Evolutionary conservation across 2,113 vertebrate species (phyloP).

Genomic region (Steatornis caripensis): DNA sequence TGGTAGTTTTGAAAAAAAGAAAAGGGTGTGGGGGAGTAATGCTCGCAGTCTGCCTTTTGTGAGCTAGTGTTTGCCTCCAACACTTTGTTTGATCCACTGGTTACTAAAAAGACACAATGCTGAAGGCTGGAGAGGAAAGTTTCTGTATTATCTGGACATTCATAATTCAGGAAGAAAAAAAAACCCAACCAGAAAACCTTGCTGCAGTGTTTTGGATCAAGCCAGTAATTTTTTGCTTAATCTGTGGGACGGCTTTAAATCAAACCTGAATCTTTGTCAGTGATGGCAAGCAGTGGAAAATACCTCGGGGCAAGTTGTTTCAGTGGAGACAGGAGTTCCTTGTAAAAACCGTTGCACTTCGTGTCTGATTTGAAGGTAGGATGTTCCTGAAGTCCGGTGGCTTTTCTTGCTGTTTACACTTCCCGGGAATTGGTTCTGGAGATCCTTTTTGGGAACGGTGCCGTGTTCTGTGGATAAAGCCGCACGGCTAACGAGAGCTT

Average conservation of each 20-base stretch:
- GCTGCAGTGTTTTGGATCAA: not conserved
- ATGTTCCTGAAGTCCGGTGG: not conserved
- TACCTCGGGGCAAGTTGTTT: not conserved
- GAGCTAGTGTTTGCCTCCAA: not conserved
- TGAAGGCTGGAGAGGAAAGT: not conserved
- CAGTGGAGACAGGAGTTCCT: not conserved
- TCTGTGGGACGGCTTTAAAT: not conserved
- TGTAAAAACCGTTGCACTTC: not conserved
- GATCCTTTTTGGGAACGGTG: not conserved
- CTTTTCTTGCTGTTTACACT: not conserved
- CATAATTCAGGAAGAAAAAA: not conserved
- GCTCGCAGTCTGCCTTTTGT: not conserved
- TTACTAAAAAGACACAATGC: not conserved
- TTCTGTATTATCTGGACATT: not conserved
- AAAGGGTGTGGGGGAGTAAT: not conserved
- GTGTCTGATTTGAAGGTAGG: not conserved
- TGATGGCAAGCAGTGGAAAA: not conserved
- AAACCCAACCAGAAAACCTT: not conserved
- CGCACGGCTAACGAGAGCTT: rapidly evolving
- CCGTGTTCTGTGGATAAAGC: not conserved
- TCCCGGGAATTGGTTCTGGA: not conserved
- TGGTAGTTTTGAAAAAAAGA: not conserved
- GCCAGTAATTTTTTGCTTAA: not conserved
- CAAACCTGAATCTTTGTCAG: not conserved
- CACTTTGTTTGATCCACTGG: not conserved